These are phyloP conservation scores for Lochmaea capreae DNA, from an alignment of 2,888 invertebrate genomes.

Conservation along the genomic window DNA sequence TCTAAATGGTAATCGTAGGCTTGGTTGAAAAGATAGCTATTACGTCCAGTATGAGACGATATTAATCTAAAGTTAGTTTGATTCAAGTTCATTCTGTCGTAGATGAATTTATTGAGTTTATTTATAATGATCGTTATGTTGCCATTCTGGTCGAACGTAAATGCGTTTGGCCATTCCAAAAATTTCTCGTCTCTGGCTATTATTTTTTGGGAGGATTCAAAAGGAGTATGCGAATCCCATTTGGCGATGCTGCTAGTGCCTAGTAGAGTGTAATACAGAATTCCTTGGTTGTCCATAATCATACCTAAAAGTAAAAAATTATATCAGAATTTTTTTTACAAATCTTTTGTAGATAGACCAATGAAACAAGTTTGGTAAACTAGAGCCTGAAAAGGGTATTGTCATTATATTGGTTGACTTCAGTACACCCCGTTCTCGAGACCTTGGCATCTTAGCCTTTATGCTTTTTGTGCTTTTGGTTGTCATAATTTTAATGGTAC, in stretches of 20 bases:
- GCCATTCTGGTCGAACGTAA: conserved; percentile 75
- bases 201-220: conserved; percentile 71
- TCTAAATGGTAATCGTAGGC: conserved; percentile 49
- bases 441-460: too few species aligned
- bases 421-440: too few species aligned
- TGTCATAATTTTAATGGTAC: too few species aligned
- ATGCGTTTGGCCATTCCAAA: conserved; percentile 81
- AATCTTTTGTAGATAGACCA: not conserved
- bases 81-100: conserved; percentile 69
- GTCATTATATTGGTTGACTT: too few species aligned
- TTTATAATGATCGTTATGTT: conserved; percentile 78
- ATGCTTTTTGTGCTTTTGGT: too few species aligned
- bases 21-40: conserved; percentile 73
- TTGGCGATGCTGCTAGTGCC: conserved; percentile 76
- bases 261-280: conserved; percentile 77
- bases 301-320: conserved; percentile 70
- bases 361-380: too few species aligned
- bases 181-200: conserved; percentile 75
- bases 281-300: conserved; percentile 78
- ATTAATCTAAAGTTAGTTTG: conserved; percentile 77
- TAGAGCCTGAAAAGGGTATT: too few species aligned
- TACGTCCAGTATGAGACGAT: conserved; percentile 71
- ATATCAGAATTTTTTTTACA: not conserved
- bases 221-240: conserved; percentile 75
- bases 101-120: conserved; percentile 75